Base-by-base conservation (phyloP, 2,888 invertebrate genomes). In the Sesamia inferens region DNA sequence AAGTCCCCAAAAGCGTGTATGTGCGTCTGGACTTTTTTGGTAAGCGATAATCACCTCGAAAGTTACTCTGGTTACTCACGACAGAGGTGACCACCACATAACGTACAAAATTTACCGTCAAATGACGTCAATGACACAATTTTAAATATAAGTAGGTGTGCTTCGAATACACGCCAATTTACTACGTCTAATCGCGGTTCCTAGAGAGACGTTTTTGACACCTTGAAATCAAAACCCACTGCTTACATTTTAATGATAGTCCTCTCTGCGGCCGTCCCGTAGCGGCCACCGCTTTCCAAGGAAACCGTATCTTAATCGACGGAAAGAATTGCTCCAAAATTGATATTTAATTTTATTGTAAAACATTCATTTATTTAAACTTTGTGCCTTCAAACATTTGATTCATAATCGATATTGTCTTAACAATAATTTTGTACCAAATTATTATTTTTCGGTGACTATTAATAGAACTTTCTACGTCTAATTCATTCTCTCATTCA, bases 361-460 rank as follows among this genome's bases (percentile, higher is more conserved):
- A 39, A n/a, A 16, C 44, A 24, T 47, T 44, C 44, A 75, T 58
- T 81, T 59, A 79, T 75, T 39, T 6, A 54, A 14, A 19, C 16
- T 58, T 39, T 24, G 51, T 22, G 48, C 48, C 16, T 74, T 44
- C 2, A 47, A 8, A 24, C 22, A 24, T 14, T 44, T 24, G 7
- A 24, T 57, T 31, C 19, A 42, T 42, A 22, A 48, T 22, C 47
- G 19, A 31, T 72, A 19, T 5, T 14, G 42, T 31, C 77, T 81
- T 82, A 78, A 54, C n/a, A 61, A 22, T 68, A 68, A 51, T 70
- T 78, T 71, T 71, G 83, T 78, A 79, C 57, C 83, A 79, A 70
- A 70, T 62, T 75, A 74, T 55, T 63, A 5, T 79, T 54, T 63
- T 65, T 71, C 42, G 31, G 78, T 63, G 68, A 22, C 57, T 68